These are phyloP conservation scores for Eurosta solidaginis DNA, from an alignment of 1,140 invertebrate genomes.

Conservation along the genomic window DNA sequence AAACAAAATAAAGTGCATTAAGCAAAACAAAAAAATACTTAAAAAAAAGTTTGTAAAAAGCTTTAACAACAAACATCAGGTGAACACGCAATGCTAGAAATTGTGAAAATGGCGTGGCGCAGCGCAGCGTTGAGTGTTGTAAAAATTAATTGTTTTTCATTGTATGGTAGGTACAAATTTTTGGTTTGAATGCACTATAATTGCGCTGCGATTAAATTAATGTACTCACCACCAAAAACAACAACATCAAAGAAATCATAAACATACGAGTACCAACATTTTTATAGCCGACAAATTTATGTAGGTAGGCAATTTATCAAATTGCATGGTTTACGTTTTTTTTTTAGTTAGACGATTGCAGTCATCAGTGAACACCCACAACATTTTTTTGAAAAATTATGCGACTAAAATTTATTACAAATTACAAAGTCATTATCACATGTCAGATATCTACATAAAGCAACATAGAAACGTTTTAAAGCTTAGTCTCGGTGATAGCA, in stretches of 20 bases:
- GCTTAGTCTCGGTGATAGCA: too few species aligned
- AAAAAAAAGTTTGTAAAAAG: background rate
- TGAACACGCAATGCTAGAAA: background rate
- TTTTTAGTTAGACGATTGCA: background rate
- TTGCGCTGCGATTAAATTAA: conserved; percentile 13
- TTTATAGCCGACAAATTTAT: too few species aligned
- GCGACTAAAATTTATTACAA: conserved; percentile 1
- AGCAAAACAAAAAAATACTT: background rate
- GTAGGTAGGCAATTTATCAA: background rate
- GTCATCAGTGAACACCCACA: background rate
- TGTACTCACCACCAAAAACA: conserved; percentile 7
- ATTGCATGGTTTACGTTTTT: background rate
- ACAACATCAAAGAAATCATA: too few species aligned
- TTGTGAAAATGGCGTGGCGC: background rate
- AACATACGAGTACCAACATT: background rate
- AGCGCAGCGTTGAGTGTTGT: too few species aligned
- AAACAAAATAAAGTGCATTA: too few species aligned
- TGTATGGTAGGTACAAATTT: background rate
- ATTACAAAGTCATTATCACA: conserved; percentile 3
- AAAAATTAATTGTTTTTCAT: conserved; percentile 5
- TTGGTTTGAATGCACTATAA: background rate
- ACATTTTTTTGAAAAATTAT: background rate
- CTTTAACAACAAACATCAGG: background rate
- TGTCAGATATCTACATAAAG: background rate
- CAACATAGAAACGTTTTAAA: too few species aligned